These are phyloP conservation scores for Lagorchestes hirsutus DNA, from an alignment of 2,797 vertebrate genomes.

Conservation along the genomic window DNA sequence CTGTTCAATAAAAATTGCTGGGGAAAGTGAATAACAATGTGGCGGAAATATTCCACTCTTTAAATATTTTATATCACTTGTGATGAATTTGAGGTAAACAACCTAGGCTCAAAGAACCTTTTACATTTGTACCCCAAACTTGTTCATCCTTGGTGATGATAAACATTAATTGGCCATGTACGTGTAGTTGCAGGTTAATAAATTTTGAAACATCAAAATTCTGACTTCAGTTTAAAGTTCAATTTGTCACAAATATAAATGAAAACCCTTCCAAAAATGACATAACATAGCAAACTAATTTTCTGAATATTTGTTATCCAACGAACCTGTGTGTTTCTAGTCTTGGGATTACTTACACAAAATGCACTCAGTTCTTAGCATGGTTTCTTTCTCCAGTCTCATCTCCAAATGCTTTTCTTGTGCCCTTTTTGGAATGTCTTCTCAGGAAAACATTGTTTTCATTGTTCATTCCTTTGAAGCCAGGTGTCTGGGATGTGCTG, in stretches of 20 bases:
- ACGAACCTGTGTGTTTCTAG: slow-evolving; percentile 38
- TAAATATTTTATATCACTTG: slow-evolving; percentile 70
- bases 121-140: slow-evolving; percentile 64
- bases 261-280: slow-evolving; percentile 63
- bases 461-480: slow-evolving; percentile 63
- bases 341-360: slow-evolving; percentile 61
- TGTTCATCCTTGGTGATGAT: slow-evolving; percentile 67
- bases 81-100: slow-evolving; percentile 71
- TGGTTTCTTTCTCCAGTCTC: slow-evolving; percentile 58
- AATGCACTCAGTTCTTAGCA: slow-evolving; percentile 23
- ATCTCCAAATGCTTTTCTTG: slow-evolving; percentile 56
- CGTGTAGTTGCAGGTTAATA: slow-evolving; percentile 79
- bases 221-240: slow-evolving; percentile 70
- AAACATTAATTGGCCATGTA: slow-evolving; percentile 76
- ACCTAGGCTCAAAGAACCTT: slow-evolving; percentile 62
- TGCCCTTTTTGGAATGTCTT: slow-evolving; percentile 65
- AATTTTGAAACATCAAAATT: slow-evolving; percentile 79
- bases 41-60: slow-evolving; percentile 65
- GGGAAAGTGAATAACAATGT: too few relatives aligned
- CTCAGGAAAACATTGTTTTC: slow-evolving; percentile 69
- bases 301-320: slow-evolving; percentile 73
- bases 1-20: too few relatives aligned
- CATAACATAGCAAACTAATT: slow-evolving; percentile 57
- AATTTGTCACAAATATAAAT: slow-evolving; percentile 73
- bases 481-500: slow-evolving; percentile 64